phyloP scores from a whole-genome alignment of 1,140 invertebrate genomes.

The Danaus melanippus region DNA sequence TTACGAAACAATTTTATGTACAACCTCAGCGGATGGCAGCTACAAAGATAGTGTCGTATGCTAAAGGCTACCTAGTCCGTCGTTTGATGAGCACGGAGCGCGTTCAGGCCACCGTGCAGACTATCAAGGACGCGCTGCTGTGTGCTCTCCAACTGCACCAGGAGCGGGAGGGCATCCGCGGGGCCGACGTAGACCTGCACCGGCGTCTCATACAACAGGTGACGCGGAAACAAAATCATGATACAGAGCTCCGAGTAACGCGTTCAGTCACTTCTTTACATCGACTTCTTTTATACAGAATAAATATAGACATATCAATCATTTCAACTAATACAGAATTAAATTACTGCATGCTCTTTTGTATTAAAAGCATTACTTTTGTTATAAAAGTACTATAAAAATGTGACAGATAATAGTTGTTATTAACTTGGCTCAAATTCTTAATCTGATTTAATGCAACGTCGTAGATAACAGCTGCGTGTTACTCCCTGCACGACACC shows the following conservation, averaged over 20 bases:
- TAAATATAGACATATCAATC: too few species aligned
- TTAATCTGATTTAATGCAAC: background rate
- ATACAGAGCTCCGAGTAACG: too few species aligned
- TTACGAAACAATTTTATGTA: conserved; percentile 41
- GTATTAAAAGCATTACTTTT: too few species aligned
- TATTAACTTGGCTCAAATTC: too few species aligned
- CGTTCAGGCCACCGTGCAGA: conserved; percentile 85
- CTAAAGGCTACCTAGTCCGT: conserved; percentile 85
- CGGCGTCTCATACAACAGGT: conserved; percentile 77
- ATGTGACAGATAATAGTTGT: too few species aligned
- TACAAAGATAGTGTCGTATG: conserved; percentile 79
- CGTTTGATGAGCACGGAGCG: conserved; percentile 85
- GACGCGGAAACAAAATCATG: background rate
- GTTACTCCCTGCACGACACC: conserved; percentile 75
- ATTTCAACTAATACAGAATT: too few species aligned
- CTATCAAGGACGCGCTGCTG: conserved; percentile 83
- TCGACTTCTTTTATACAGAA: too few species aligned
- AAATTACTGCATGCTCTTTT: too few species aligned
- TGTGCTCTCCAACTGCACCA: conserved; percentile 83
- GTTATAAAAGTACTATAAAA: too few species aligned
- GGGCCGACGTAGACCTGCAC: conserved; percentile 76
- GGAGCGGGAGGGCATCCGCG: conserved; percentile 74
- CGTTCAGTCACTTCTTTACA: too few species aligned
- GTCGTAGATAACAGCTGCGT: conserved; percentile 75
- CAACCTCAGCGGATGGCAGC: conserved; percentile 73